Conservation (phyloP, 2,113 vertebrate species). For the Amblyopsis rosae region DNA sequence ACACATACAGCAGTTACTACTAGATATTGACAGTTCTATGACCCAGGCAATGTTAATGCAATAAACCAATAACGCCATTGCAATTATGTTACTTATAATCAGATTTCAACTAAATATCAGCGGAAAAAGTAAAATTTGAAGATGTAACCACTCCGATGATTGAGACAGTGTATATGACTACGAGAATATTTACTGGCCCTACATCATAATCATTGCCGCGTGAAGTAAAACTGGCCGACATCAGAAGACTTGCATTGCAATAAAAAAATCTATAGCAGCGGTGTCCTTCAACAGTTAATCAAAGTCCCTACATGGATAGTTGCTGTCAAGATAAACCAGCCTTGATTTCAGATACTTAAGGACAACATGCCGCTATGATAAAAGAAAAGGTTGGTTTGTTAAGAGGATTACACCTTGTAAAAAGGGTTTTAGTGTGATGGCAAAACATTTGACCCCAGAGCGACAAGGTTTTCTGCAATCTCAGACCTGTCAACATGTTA, state of each 20-base stretch:
- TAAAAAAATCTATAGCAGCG: conserved; percentile 37
- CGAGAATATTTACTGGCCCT: conserved; percentile 48
- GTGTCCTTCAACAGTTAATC: conserved; percentile 58
- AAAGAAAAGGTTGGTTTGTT: conserved; percentile 12
- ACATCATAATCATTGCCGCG: conserved; percentile 51
- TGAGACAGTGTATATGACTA: conserved; percentile 29
- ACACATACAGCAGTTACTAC: neutral
- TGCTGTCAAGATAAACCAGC: conserved; percentile 47
- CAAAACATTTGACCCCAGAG: neutral
- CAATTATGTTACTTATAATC: conserved; percentile 42
- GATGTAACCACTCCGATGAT: neutral
- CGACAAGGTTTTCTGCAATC: neutral
- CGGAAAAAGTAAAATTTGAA: conserved; percentile 12
- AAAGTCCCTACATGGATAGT: conserved; percentile 16
- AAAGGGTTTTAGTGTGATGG: neutral
- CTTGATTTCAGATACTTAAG: conserved; percentile 45
- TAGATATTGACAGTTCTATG: neutral
- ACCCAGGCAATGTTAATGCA: conserved; percentile 42
- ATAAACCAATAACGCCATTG: conserved; percentile 36
- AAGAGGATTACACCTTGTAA: neutral
- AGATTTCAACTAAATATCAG: conserved; percentile 40
- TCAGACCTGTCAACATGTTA: neutral
- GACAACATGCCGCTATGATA: conserved; percentile 24
- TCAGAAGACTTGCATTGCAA: conserved; percentile 17
- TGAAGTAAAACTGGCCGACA: conserved; percentile 36